Evolutionary conservation across 2,797 vertebrate genomes (phyloP), one percentile per base, ranked within the genome.

Genomic region (Lycodopsis pacificus): DNA sequence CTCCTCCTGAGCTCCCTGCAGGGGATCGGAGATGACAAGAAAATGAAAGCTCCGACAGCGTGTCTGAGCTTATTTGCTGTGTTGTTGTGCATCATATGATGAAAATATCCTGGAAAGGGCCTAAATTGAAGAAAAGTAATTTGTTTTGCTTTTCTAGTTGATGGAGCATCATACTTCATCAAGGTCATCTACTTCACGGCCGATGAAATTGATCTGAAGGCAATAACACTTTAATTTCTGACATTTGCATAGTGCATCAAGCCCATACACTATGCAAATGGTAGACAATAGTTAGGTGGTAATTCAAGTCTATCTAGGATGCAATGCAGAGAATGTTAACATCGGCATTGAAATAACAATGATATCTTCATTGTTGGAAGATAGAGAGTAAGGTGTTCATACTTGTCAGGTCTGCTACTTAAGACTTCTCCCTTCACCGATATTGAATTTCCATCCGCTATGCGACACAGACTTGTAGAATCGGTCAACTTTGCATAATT

Each of bases 21-120:
- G 90, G 85, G 79, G 88, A 88, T 92, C 77, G 40, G 78, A 88
- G 70, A 90, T 94, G 93, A 94, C 93, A 94, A 86, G 87, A 75
- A 90, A 92, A 93, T 92, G 82, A 91, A 93, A 89, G 79, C 79
- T 85, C 63, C 89, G 87, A 93, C 92, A 87, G 84, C 57, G 59
- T 77, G 84, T 92, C 88, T 82, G 64, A 34, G 64, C 88, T 91
- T 85, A 90, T 91, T 93, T 91, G 86, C 77, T 62, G 76, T 78
- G 79, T 81, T 89, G 86, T 89, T 91, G 79, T 80, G 82, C 76
- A 77, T 89, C 71, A 70, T 59, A 49, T 83, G 86, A 92, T 93
- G 82, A 74, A 81, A 86, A 83, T 84, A 68, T 67, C 49, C 73
- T 64, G 57, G 83, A 86, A 81, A 81, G 57, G 72, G 49, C 65